phyloP scores from a whole-genome alignment of 2,888 invertebrate genomes.

The Drosophila neotestacea region DNA sequence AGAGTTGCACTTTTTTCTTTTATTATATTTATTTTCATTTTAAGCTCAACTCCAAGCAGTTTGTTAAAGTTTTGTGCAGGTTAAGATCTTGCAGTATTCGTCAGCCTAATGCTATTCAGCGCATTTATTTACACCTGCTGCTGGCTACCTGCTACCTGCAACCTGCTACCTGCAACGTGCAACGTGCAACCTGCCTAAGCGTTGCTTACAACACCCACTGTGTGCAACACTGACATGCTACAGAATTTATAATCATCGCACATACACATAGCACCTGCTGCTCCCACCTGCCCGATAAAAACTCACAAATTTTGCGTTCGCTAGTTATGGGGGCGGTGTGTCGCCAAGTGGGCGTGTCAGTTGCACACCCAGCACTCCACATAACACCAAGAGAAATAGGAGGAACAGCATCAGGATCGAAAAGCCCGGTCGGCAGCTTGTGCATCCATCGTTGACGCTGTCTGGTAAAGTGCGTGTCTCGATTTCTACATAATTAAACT shows the following conservation, averaged over 20 bases:
- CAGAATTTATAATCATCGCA: constrained; percentile 71
- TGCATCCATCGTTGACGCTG: constrained; percentile 51
- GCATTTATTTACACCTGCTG: constrained; percentile 70
- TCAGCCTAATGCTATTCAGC: constrained; percentile 61
- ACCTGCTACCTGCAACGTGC: background rate
- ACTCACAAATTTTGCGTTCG: constrained; percentile 60
- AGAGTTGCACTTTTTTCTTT: constrained; percentile 48
- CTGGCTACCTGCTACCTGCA: constrained; percentile 8
- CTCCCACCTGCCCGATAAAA: constrained; percentile 26
- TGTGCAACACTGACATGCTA: constrained; percentile 69
- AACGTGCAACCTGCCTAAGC: constrained; percentile 25
- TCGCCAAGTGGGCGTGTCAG: constrained; percentile 69
- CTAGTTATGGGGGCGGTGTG: constrained; percentile 55
- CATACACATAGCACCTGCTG: constrained; percentile 24
- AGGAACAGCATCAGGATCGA: background rate
- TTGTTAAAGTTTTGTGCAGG: constrained; percentile 18
- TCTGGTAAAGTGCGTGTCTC: constrained; percentile 78
- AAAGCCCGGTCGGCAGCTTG: constrained; percentile 25
- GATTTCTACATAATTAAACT: constrained; percentile 80
- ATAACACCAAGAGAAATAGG: background rate
- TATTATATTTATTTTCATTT: constrained; percentile 16
- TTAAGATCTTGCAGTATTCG: constrained; percentile 22
- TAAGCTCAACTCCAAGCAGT: constrained; percentile 9
- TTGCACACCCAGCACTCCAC: constrained; percentile 33
- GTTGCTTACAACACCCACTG: constrained; percentile 29